phyloP scores from a whole-genome alignment of 2,797 vertebrate genomes.

The Melanotaenia nigrans region DNA sequence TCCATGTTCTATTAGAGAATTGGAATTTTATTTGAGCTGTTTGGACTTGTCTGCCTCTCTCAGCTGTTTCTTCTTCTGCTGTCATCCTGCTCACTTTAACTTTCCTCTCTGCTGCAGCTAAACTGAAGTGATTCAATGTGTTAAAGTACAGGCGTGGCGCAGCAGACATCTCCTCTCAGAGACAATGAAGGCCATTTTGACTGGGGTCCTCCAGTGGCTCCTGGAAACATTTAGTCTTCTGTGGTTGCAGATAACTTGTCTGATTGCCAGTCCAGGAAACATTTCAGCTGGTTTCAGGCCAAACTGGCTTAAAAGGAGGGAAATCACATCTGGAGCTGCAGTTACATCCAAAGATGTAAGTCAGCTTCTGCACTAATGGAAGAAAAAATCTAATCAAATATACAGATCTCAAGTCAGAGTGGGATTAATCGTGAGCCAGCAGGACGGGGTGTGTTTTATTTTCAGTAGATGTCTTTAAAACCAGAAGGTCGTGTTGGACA shows the following conservation, averaged over 20 bases:
- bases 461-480: background rate
- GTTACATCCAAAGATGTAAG: background rate
- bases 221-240: constrained; percentile 22
- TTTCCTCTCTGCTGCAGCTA: background rate
- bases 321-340: constrained; percentile 1
- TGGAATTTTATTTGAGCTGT: background rate
- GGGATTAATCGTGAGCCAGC: background rate
- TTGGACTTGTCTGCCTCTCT: background rate
- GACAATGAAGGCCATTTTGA: constrained; percentile 21
- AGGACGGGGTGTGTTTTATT: background rate
- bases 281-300: background rate
- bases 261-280: constrained; percentile 3
- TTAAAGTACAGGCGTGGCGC: background rate
- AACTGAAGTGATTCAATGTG: background rate
- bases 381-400: constrained; percentile 5
- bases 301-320: constrained; percentile 2
- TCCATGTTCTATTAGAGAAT: background rate
- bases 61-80: background rate
- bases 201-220: constrained; percentile 17
- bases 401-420: background rate
- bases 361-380: too few species aligned
- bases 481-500: background rate
- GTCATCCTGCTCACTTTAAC: background rate
- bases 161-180: constrained; percentile 7
- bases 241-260: constrained; percentile 29